Conservation (phyloP, 2,888 invertebrate genomes). For the Cataglyphis rosenhaueri region DNA sequence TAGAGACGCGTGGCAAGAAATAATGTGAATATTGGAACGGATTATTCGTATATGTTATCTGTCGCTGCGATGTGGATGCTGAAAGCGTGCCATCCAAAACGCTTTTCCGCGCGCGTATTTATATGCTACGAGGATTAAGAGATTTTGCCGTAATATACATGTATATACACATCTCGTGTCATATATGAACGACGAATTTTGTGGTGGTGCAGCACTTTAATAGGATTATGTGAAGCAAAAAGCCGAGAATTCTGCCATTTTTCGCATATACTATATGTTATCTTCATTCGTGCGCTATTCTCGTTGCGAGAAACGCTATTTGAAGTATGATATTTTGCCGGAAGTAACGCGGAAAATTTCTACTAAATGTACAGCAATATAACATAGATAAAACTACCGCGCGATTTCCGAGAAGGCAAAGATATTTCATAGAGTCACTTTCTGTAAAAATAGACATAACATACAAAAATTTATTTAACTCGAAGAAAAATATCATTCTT, state of each 20-base stretch:
- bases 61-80: neutral
- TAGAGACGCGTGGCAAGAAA: constrained; percentile 5
- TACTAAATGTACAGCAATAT: constrained; percentile 24
- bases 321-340: constrained; percentile 32
- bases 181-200: constrained; percentile 43
- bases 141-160: constrained; percentile 2
- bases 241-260: constrained; percentile 40
- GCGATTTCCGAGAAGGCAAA: constrained; percentile 21
- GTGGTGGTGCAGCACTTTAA: constrained; percentile 41
- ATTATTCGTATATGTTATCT: constrained; percentile 13
- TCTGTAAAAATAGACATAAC: neutral
- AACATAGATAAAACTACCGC: constrained; percentile 10
- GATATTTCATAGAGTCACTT: constrained; percentile 1
- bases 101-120: constrained; percentile 4
- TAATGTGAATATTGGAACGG: constrained; percentile 15
- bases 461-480: constrained; percentile 11
- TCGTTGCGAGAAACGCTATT: constrained; percentile 19
- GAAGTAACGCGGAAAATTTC: constrained; percentile 23
- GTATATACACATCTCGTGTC: neutral
- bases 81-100: neutral
- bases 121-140: constrained; percentile 25
- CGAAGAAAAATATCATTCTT: neutral
- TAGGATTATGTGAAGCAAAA: constrained; percentile 52
- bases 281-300: neutral
- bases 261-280: neutral